Base-by-base conservation (phyloP, 2,113 vertebrate species). In the Enhydra lutris region DNA sequence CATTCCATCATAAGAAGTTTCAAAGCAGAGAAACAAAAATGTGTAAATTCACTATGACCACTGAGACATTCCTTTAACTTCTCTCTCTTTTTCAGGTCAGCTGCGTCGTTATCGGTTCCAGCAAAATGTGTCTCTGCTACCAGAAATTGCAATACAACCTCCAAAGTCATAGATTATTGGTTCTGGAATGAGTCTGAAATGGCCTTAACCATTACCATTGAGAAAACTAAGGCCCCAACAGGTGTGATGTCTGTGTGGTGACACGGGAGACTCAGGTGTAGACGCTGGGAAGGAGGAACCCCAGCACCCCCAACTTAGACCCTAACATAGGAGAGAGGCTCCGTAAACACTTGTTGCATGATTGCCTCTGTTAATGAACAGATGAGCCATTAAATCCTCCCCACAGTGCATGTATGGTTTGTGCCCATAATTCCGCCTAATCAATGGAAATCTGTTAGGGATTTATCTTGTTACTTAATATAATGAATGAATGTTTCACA, bases 321-420 rank as follows among this genome's bases (percentile, higher is more conserved):
- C 69, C 45, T 7, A 24, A n/a, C 59, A 39, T 20, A 23, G 73
- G 15, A 4, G 26, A 21, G 29, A n/a, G 26, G 20, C 69, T 63
- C 84, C 6, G 6, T 18, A 29, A 76, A n/a, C 0, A 0, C 88
- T 17, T 2, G 0, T 24, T 52, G 78, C 3, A 0, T 13, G 65
- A 29, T 21, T 55, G 15, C 47, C 21, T 81, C 36, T 61, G 61
- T 73, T 82, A 34, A 7, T 18, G 52, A 42, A 21, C 0, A 1
- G 50, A 73, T 42, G 45, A 76, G 73, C 47, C 18, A 26, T 24
- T 15, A 20, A 12, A 29, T n/a, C 78, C 61, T 80, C 55, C 55
- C 63, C 50, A 11, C 7, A 3, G 9, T 15, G 10, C 15, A 9
- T 7, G 9, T 31, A 3, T 15, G 31, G n/a, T 36, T 36, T 4